Evolutionary conservation across 2,888 invertebrate species (phyloP).

Genomic region (Lathronympha strigana): DNA sequence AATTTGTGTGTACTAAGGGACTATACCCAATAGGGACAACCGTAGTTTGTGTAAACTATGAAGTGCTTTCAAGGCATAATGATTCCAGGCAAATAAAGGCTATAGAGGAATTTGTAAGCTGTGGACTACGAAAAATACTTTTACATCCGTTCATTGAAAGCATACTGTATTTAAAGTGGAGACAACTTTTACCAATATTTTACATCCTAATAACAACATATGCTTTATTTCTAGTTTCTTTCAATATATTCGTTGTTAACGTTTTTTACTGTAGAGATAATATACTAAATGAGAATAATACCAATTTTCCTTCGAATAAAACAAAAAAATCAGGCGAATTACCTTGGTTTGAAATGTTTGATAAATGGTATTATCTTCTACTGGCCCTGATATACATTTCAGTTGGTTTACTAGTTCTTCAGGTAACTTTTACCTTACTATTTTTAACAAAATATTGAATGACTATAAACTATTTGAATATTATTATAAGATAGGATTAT

Average conservation of each 20-base stretch:
- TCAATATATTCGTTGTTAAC: constrained; percentile 53
- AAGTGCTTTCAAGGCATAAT: constrained; percentile 45
- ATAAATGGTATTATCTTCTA: constrained; percentile 14
- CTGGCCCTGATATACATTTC: constrained; percentile 11
- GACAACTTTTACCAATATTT: constrained; percentile 56
- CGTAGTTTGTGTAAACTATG: constrained; percentile 57
- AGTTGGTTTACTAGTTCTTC: constrained; percentile 5
- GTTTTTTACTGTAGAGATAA: constrained; percentile 43
- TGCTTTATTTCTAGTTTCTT: constrained; percentile 54
- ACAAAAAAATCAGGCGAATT: constrained; percentile 20
- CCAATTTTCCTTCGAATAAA: neutral
- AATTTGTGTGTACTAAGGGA: constrained; percentile 34
- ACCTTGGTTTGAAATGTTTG: constrained; percentile 38
- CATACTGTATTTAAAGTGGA: constrained; percentile 64
- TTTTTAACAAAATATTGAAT: neutral
- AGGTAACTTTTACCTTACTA: constrained; percentile 6
- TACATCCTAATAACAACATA: constrained; percentile 56
- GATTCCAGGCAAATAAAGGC: constrained; percentile 55
- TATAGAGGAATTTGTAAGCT: constrained; percentile 57
- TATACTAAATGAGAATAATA: constrained; percentile 4
- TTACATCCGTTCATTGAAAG: constrained; percentile 67
- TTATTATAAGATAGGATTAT: neutral
- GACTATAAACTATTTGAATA: neutral
- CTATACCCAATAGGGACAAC: constrained; percentile 25
- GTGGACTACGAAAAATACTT: constrained; percentile 55